Conservation (phyloP, 1,140 invertebrate genomes). For the Amphibalanus amphitrite region DNA sequence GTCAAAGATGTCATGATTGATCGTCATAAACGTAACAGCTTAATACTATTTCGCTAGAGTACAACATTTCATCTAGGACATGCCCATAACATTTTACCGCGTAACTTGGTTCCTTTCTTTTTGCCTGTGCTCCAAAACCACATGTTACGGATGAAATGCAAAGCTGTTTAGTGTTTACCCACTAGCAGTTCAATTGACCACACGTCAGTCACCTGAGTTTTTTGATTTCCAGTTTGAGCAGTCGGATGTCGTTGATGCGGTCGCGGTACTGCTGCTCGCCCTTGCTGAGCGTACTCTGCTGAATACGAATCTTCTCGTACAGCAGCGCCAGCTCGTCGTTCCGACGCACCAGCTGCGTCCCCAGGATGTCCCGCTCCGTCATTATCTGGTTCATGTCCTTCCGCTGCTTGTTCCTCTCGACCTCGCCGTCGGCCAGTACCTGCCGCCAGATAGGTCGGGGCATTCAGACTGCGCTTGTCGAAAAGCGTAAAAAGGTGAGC, state of each 20-base stretch:
- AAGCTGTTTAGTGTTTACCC: too few relatives aligned
- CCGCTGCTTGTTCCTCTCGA: not conserved
- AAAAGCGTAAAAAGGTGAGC: too few relatives aligned
- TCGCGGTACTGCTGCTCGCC: constrained; percentile 51
- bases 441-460: not conserved
- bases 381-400: constrained; percentile 24
- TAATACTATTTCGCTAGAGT: too few relatives aligned
- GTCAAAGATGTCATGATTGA: too few relatives aligned
- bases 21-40: too few relatives aligned
- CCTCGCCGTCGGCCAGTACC: not conserved
- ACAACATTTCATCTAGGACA: too few relatives aligned
- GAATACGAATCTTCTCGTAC: constrained; percentile 50
- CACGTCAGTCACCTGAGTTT: constrained; percentile 35
- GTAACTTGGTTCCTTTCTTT: too few relatives aligned
- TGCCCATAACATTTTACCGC: too few relatives aligned
- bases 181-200: too few relatives aligned
- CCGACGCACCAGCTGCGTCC: constrained; percentile 47
- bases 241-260: constrained; percentile 51
- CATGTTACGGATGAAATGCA: too few relatives aligned
- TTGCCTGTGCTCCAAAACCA: too few relatives aligned
- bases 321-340: constrained; percentile 54
- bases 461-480: too few relatives aligned
- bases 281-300: constrained; percentile 47
- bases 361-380: constrained; percentile 52
- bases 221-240: constrained; percentile 56